phyloP scores from a whole-genome alignment of 2,888 invertebrate genomes.

The Plagiodera versicolora region DNA sequence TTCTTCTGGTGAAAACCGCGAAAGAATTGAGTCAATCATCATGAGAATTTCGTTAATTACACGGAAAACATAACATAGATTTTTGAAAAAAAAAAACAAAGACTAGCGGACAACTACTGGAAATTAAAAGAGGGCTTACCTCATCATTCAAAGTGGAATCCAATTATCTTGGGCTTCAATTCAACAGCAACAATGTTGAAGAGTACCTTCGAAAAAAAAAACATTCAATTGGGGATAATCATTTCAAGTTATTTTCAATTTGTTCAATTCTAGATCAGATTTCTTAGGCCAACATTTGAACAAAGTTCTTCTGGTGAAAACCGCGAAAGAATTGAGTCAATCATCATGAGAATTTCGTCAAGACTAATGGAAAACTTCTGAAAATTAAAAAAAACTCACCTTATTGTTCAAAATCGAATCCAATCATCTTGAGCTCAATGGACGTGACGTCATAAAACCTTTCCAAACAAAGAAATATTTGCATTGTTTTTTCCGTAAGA shows the following conservation, averaged over 20 bases:
- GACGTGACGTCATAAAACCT: slow-evolving; percentile 98
- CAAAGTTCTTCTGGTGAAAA: slow-evolving; percentile 60
- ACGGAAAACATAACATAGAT: too few species aligned
- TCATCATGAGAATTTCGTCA: slow-evolving; percentile 60
- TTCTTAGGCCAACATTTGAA: slow-evolving; percentile 41
- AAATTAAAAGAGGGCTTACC: too few species aligned
- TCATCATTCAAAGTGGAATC: too few species aligned
- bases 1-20: slow-evolving; percentile 67
- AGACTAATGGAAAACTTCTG: too few species aligned
- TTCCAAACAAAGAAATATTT: too few species aligned
- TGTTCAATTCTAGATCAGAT: slow-evolving; percentile 23
- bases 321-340: slow-evolving; percentile 66
- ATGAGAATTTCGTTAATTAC: too few species aligned
- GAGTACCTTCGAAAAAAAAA: slow-evolving; percentile 76
- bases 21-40: slow-evolving; percentile 65
- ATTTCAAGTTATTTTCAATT: neutral
- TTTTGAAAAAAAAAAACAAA: too few species aligned
- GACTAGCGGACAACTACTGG: too few species aligned
- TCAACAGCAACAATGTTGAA: too few species aligned
- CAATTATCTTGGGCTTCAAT: too few species aligned
- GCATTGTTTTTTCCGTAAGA: slow-evolving; percentile 97
- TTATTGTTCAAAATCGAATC: slow-evolving; percentile 93
- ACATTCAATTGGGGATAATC: too few species aligned
- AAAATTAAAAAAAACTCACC: slow-evolving; percentile 42
- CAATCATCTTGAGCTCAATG: slow-evolving; percentile 99